Percentiles rank a stretch among this genome's conserved stretches.
Evolutionary conservation across 1,140 invertebrate genomes (phyloP).

Genomic region (Heliconius eleuchia): DNA sequence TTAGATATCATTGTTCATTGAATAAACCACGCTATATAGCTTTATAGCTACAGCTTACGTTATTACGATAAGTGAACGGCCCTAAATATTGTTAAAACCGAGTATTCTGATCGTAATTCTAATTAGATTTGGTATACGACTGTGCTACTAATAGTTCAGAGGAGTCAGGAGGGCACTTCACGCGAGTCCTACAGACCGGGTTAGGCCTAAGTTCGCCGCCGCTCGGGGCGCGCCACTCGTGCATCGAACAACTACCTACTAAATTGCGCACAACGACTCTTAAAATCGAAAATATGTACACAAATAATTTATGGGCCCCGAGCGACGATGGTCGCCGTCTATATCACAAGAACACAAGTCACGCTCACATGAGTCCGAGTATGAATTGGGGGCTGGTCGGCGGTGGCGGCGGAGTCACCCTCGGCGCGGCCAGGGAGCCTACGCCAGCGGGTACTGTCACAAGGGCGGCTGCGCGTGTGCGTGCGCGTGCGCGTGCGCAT

Average conservation of each 20-base stretch:
- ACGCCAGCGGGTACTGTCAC: slow-evolving; percentile 79
- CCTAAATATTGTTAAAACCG: slow-evolving; percentile 24
- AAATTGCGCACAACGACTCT: slow-evolving; percentile 64
- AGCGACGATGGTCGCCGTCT: slow-evolving; percentile 38
- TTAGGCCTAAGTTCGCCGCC: slow-evolving; percentile 68
- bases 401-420: slow-evolving; percentile 47
- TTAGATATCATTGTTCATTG: slow-evolving; percentile 28
- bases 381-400: slow-evolving; percentile 45
- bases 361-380: slow-evolving; percentile 75
- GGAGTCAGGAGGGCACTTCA: slow-evolving; percentile 68
- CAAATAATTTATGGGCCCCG: slow-evolving; percentile 53
- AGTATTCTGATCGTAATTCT: slow-evolving; percentile 37
- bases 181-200: slow-evolving; percentile 55
- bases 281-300: slow-evolving; percentile 72
- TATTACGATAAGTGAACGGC: slow-evolving; percentile 3
- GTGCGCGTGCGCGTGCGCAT: slow-evolving; percentile 83
- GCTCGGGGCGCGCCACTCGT: slow-evolving; percentile 51
- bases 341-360: slow-evolving; percentile 77
- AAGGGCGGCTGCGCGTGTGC: slow-evolving; percentile 81
- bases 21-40: slow-evolving; percentile 1
- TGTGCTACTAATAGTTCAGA: slow-evolving; percentile 44
- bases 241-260: slow-evolving; percentile 62
- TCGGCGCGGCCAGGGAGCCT: slow-evolving; percentile 61
- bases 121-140: slow-evolving; percentile 63
- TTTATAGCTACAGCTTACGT: not conserved